These are phyloP conservation scores for Omphaloscelis lunosa DNA, from an alignment of 2,888 invertebrate genomes.

Conservation along the genomic window DNA sequence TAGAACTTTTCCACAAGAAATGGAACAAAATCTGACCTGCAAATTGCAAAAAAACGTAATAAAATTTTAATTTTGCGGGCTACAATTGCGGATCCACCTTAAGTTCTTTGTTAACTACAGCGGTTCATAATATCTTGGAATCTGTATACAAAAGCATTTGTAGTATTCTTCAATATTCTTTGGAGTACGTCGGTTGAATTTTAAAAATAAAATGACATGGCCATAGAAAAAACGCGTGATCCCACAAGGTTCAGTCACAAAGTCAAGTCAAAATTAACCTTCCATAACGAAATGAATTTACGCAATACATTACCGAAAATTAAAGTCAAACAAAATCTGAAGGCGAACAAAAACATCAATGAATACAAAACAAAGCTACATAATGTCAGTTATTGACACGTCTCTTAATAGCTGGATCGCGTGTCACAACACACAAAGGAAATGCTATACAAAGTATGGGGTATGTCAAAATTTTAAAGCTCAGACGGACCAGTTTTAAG, in stretches of 20 bases:
- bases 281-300: conserved; percentile 21
- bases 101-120: too few relatives aligned
- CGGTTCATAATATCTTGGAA: neutral
- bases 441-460: conserved; percentile 73
- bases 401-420: conserved; percentile 82
- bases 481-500: conserved; percentile 53
- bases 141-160: neutral
- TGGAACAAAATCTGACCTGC: too few relatives aligned
- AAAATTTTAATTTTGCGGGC: too few relatives aligned
- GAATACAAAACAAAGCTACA: conserved; percentile 61
- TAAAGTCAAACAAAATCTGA: conserved; percentile 45
- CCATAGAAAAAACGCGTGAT: neutral
- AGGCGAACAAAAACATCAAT: conserved; percentile 57
- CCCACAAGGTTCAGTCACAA: conserved; percentile 12
- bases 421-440: conserved; percentile 78
- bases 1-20: too few relatives aligned
- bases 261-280: conserved; percentile 20
- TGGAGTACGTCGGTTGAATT: neutral
- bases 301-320: conserved; percentile 49
- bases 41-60: too few relatives aligned
- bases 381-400: conserved; percentile 80
- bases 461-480: conserved; percentile 71
- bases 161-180: neutral
- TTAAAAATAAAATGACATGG: neutral
- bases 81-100: too few relatives aligned